Conservation (phyloP, 2,888 invertebrate species). For the Neocrepidodera transversa region DNA sequence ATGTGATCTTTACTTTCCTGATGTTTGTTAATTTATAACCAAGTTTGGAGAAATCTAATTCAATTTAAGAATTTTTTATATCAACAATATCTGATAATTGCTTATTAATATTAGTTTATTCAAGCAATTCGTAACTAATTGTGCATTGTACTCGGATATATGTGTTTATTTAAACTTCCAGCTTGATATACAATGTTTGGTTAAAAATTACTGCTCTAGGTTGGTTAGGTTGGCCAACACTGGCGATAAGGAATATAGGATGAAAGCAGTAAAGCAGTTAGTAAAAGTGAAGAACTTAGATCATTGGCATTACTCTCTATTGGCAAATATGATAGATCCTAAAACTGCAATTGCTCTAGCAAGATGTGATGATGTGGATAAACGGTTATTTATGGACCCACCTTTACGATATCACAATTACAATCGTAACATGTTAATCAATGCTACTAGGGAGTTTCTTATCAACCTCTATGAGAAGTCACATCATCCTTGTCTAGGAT, state of each 20-base stretch:
- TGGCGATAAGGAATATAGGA: constrained; percentile 68
- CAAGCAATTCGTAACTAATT: no score
- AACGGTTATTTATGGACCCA: constrained; percentile 77
- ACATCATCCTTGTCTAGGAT: constrained; percentile 61
- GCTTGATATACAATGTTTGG: constrained; percentile 1
- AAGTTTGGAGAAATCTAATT: no score
- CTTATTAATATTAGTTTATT: no score
- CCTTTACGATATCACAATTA: constrained; percentile 58
- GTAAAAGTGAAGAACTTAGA: constrained; percentile 70
- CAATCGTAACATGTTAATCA: constrained; percentile 54
- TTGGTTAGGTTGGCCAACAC: constrained; percentile 71
- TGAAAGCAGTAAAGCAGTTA: constrained; percentile 71
- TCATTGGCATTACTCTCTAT: constrained; percentile 62
- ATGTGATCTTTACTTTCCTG: no score
- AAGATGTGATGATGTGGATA: constrained; percentile 72
- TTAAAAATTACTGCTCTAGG: constrained; percentile 51
- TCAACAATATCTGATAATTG: background rate
- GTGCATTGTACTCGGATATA: no score
- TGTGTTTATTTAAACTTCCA: no score
- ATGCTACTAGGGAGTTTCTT: constrained; percentile 59
- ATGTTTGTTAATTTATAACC: no score
- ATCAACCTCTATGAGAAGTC: constrained; percentile 57
- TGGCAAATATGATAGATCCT: constrained; percentile 82
- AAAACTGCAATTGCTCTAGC: constrained; percentile 81
- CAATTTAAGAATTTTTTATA: background rate